phyloP scores from a whole-genome alignment of 2,113 vertebrate species.

The Austrofundulus limnaeus region DNA sequence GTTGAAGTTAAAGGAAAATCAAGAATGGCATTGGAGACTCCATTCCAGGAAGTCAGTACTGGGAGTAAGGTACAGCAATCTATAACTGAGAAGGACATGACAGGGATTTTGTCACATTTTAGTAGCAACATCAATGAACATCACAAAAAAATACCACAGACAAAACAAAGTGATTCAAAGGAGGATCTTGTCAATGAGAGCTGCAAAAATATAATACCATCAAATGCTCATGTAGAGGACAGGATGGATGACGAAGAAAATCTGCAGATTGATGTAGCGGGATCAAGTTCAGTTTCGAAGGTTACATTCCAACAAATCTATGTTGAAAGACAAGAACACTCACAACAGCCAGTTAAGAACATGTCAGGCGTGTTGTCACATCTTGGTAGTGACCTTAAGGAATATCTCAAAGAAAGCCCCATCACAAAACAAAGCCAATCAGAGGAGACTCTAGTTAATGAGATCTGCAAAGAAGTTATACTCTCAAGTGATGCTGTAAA shows the following conservation, averaged over 20 bases:
- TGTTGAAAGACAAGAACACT: constrained; percentile 53
- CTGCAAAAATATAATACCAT: constrained; percentile 25
- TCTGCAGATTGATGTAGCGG: constrained; percentile 59
- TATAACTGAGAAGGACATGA: constrained; percentile 49
- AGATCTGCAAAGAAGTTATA: constrained; percentile 52
- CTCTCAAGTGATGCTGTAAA: neutral
- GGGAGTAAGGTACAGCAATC: constrained; percentile 50
- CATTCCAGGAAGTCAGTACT: constrained; percentile 69
- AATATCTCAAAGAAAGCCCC: constrained; percentile 30
- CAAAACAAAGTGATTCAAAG: constrained; percentile 27
- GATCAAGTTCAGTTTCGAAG: constrained; percentile 69
- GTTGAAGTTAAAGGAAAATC: constrained; percentile 72
- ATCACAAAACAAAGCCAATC: constrained; percentile 16
- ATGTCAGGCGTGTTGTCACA: constrained; percentile 70
- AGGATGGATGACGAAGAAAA: too few relatives aligned
- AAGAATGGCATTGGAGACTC: neutral
- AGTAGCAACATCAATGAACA: constrained; percentile 69
- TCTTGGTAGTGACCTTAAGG: constrained; percentile 74
- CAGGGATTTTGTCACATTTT: constrained; percentile 76
- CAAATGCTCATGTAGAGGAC: too few relatives aligned
- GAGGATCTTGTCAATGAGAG: constrained; percentile 56
- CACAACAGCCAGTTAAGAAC: constrained; percentile 48
- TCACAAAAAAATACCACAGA: constrained; percentile 32
- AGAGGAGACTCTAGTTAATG: constrained; percentile 46
- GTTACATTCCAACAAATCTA: constrained; percentile 67